A percentile compares a stretch with the other conserved stretches of the same genome.
Evolutionary conservation across 2,113 vertebrate species (phyloP).

Genomic region (Arizona elegans): DNA sequence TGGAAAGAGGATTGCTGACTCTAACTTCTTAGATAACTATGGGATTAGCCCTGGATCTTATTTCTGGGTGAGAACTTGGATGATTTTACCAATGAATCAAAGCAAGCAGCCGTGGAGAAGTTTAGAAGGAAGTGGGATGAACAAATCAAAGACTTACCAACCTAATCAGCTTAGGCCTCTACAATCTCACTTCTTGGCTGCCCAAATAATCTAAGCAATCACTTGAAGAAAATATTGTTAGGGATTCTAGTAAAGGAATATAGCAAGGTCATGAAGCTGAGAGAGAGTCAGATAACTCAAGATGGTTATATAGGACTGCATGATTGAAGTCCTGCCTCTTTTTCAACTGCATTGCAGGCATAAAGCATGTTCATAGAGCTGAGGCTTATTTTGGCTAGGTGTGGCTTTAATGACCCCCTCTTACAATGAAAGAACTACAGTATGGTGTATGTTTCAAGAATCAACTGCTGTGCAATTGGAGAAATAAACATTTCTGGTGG

Average conservation of each 20-base stretch:
- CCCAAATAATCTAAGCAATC: not conserved
- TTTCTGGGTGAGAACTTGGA: not conserved
- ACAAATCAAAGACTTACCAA: not conserved
- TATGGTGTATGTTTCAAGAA: not conserved
- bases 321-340: not conserved
- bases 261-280: not conserved
- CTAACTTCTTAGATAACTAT: not conserved
- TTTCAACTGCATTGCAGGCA: not conserved
- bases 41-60: not conserved
- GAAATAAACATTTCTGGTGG: not conserved
- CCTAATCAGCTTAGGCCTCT: not conserved
- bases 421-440: not conserved
- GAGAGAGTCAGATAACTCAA: not conserved
- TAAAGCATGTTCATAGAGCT: not conserved
- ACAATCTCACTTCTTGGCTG: not conserved
- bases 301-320: not conserved
- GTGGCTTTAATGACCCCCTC: not conserved
- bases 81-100: not conserved
- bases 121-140: not conserved
- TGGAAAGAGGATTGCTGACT: not conserved
- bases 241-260: not conserved
- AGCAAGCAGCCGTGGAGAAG: not conserved
- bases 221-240: not conserved
- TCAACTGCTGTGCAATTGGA: not conserved
- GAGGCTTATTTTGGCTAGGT: not conserved